phyloP scores from a whole-genome alignment of 2,888 invertebrate genomes.

The Melieria picta region DNA sequence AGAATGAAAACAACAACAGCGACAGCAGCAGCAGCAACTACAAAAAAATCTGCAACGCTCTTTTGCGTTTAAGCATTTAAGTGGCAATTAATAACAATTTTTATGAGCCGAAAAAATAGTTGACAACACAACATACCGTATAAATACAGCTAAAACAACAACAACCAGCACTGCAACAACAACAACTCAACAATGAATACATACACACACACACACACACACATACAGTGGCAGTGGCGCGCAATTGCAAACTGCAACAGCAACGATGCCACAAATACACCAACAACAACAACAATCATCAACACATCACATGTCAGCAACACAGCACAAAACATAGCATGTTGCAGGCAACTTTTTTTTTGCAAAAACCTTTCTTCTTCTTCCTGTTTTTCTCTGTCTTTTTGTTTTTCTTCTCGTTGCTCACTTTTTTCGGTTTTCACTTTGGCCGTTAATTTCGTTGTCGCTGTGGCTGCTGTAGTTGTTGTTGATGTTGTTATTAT shows the following conservation, averaged over 20 bases:
- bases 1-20: constrained; percentile 28
- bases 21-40: constrained; percentile 6
- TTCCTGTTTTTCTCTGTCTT: constrained; percentile 25
- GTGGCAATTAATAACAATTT: constrained; percentile 67
- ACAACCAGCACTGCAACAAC: constrained; percentile 38
- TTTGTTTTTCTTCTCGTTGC: neutral
- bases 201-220: constrained; percentile 5
- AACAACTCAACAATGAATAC: constrained; percentile 26
- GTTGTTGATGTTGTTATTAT: no score
- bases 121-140: constrained; percentile 59
- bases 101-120: constrained; percentile 67
- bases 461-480: no score
- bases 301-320: constrained; percentile 30
- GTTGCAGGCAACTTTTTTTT: constrained; percentile 39
- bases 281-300: constrained; percentile 19
- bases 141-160: constrained; percentile 11
- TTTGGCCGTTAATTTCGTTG: neutral
- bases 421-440: neutral
- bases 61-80: constrained; percentile 65
- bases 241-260: constrained; percentile 34
- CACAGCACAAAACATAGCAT: constrained; percentile 36
- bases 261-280: constrained; percentile 18
- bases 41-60: constrained; percentile 41
- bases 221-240: no score
- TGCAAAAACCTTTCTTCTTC: constrained; percentile 19